Evolutionary conservation across 1,140 invertebrate genomes (phyloP), one percentile per base, ranked within the genome.

Genomic region (Armadillidium nasatum): DNA sequence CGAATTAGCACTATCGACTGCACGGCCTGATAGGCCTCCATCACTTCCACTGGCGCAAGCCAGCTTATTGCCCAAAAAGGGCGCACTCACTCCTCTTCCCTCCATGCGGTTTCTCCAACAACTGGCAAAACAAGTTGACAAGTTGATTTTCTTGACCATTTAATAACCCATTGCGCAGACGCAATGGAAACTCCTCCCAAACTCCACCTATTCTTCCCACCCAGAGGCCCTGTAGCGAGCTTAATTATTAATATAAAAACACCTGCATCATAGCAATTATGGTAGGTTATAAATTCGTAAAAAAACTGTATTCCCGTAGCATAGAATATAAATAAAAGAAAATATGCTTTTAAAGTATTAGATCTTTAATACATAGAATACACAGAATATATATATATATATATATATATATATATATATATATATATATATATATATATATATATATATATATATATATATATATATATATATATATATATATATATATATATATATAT

Each of bases 1-100:
- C 80, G 82, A 60, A 60, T 60, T 60, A 15, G 50, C 50, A 60
- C 50, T 60, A 60, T 60, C 50, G 50, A 60, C 50, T 60, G 11
- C 50, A 13, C 50, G 50, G 50, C 50, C 50, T 60, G 50, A 60
- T 60, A 60, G 50, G 50, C 50, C 50, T 60, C 50, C 50, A 60
- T 60, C 50, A 60, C 50, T 60, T 60, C 50, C 50, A 13, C 50
- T 60, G 50, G 50, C 50, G 19, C 50, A 60, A 60, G 50, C 50
- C 50, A 60, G 50, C 50, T 60, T 60, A 60, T 60, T 60, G 50
- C 50, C 50, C 50, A 60, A 15, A 60, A 60, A 60, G 50, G 50
- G 50, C 50, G 50, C 50, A 60, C 50, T 60, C 50, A 60, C 50
- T 60, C 50, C 50, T 60, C 50, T 60, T 60, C 50, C 50, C 50